Percentiles rank a stretch among this genome's conserved stretches.
Conservation (phyloP, 23 tunicate species). For the Trididemnum nubilum region DNA sequence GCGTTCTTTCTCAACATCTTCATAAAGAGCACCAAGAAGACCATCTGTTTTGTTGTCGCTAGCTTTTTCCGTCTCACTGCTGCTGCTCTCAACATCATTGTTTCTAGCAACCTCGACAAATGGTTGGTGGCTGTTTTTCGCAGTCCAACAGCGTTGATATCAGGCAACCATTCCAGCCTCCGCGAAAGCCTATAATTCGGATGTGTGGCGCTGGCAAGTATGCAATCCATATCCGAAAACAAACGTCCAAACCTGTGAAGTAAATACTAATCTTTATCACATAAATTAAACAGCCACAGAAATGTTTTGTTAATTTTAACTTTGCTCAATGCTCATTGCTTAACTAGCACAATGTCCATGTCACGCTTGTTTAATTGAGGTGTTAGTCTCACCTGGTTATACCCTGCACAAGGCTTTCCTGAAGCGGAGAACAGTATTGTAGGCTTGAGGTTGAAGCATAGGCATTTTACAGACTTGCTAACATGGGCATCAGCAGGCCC, state of each 20-base stretch:
- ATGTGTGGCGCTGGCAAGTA: constrained; percentile 1
- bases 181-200: constrained; percentile 9
- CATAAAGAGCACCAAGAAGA: background rate
- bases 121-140: background rate
- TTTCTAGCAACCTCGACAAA: background rate
- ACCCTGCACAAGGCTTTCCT: constrained; percentile 8
- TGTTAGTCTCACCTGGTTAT: background rate
- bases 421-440: too few relatives aligned
- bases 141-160: too few relatives aligned
- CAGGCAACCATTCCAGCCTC: background rate
- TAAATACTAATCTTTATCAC: background rate
- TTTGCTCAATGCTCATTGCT: background rate
- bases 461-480: constrained; percentile 5
- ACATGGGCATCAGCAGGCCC: background rate
- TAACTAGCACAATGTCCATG: background rate
- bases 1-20: background rate
- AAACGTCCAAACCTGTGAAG: background rate
- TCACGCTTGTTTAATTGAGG: too few relatives aligned
- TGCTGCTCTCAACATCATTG: background rate
- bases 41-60: background rate
- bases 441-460: background rate
- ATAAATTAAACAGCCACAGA: background rate
- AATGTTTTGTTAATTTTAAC: background rate
- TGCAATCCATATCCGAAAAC: constrained; percentile 3
- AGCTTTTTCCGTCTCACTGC: background rate